Conservation (phyloP, 2,888 invertebrate genomes). For the Calliopum simillimum region DNA sequence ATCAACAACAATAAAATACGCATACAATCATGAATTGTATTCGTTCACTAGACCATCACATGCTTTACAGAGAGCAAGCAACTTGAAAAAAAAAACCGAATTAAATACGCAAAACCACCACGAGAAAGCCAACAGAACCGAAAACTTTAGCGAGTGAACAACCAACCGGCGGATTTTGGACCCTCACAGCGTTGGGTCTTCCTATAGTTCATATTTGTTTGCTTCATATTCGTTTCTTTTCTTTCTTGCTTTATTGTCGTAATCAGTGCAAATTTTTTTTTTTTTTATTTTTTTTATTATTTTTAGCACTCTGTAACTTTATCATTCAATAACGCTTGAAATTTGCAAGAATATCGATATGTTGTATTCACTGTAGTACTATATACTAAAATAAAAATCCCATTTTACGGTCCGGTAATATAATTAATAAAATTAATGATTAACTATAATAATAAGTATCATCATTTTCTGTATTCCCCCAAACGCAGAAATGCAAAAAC, state of each 20-base stretch:
- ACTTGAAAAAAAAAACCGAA: slow-evolving; percentile 1
- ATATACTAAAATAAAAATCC: too few relatives aligned
- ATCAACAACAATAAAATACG: neutral
- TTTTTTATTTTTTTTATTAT: neutral
- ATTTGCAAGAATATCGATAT: neutral
- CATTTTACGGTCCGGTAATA: too few relatives aligned
- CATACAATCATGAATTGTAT: slow-evolving; percentile 7
- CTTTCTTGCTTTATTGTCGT: neutral
- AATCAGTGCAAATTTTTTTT: neutral
- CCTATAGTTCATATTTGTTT: slow-evolving; percentile 27
- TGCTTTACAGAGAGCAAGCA: slow-evolving; percentile 33
- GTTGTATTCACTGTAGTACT: too few relatives aligned
- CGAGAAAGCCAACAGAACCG: slow-evolving; percentile 17
- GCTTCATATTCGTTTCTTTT: neutral
- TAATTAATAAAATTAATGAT: too few relatives aligned
- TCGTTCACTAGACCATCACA: slow-evolving; percentile 46
- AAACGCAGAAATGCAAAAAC: neutral
- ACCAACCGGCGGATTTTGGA: slow-evolving; percentile 19
- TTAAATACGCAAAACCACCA: slow-evolving; percentile 1
- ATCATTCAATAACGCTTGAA: neutral
- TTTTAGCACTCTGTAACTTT: neutral
- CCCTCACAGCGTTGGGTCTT: slow-evolving; percentile 28
- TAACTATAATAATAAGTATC: too few relatives aligned
- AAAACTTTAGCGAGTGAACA: slow-evolving; percentile 6
- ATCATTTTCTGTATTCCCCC: too few relatives aligned